Conservation (phyloP, 2,113 vertebrate species). For the Hystrix brachyura region DNA sequence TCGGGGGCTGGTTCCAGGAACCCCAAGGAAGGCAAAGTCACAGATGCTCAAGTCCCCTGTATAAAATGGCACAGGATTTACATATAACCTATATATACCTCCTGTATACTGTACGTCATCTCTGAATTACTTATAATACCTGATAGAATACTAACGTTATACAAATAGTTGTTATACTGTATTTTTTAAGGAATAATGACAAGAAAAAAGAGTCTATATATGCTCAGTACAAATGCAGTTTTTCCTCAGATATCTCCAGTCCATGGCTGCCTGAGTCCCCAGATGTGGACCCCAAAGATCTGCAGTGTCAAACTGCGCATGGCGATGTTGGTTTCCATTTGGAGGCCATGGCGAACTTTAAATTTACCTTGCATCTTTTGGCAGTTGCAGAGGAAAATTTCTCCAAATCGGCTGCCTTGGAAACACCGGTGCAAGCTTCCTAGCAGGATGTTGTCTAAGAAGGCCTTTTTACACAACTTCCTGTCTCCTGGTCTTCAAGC, state of each 20-base stretch:
- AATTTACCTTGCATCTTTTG: neutral
- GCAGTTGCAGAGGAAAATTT: neutral
- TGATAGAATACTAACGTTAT: neutral
- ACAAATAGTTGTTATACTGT: neutral
- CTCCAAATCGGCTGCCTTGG: neutral
- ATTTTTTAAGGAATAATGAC: neutral
- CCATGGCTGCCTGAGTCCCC: neutral
- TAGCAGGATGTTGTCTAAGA: neutral
- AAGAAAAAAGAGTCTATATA: neutral
- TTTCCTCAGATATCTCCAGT: neutral
- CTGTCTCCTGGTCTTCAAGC: neutral
- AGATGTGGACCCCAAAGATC: neutral
- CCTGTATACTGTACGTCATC: neutral
- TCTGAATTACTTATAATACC: neutral
- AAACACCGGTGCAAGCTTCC: neutral
- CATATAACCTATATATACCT: neutral
- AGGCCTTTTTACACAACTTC: neutral
- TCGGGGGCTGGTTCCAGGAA: neutral
- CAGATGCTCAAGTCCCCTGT: neutral
- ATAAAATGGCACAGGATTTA: neutral
- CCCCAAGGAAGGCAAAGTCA: neutral
- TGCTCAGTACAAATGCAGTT: neutral
- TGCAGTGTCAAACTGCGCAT: neutral
- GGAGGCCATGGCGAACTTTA: neutral
- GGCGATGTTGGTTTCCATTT: neutral